phyloP scores from a whole-genome alignment of 30 jellyfish, hydroid and myxozoan genomes.

The Nemopilema nomurai region DNA sequence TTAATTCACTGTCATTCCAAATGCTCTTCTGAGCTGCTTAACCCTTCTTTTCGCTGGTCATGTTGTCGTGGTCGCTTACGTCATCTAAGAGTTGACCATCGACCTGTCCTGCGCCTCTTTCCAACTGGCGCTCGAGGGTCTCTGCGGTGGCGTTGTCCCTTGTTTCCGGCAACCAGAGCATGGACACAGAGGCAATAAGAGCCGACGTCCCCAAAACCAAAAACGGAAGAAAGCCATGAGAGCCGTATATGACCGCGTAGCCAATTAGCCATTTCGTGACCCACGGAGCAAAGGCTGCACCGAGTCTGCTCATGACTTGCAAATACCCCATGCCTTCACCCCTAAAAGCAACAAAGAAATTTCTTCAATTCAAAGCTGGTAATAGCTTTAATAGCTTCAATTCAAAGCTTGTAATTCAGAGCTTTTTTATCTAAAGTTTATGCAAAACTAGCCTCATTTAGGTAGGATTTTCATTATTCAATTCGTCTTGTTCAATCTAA shows the following conservation, averaged over 20 bases:
- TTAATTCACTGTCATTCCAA: background rate
- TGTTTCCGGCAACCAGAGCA: constrained; percentile 67
- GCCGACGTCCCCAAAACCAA: constrained; percentile 56
- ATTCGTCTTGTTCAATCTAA: too few species aligned
- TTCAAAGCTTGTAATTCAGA: too few species aligned
- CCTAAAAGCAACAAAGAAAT: constrained; percentile 18
- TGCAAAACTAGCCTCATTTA: too few species aligned
- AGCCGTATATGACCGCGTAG: background rate
- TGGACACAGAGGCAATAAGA: constrained; percentile 32
- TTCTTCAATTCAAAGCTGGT: background rate
- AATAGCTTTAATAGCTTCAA: background rate
- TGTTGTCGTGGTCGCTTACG: background rate
- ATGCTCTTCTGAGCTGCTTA: background rate
- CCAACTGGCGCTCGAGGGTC: constrained; percentile 22
- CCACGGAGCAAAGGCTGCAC: constrained; percentile 95
- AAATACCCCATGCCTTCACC: constrained; percentile 81
- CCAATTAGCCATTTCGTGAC: constrained; percentile 61
- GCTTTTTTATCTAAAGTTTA: too few species aligned
- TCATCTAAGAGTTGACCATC: background rate
- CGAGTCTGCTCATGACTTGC: constrained; percentile 78
- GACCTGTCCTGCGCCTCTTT: background rate
- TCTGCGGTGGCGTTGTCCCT: constrained; percentile 61
- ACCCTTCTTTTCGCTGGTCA: background rate
- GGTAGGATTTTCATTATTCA: too few species aligned
- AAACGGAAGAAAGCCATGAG: constrained; percentile 52